These are phyloP conservation scores for Lasiommata megera DNA, from an alignment of 2,888 invertebrate species.

Conservation along the genomic window DNA sequence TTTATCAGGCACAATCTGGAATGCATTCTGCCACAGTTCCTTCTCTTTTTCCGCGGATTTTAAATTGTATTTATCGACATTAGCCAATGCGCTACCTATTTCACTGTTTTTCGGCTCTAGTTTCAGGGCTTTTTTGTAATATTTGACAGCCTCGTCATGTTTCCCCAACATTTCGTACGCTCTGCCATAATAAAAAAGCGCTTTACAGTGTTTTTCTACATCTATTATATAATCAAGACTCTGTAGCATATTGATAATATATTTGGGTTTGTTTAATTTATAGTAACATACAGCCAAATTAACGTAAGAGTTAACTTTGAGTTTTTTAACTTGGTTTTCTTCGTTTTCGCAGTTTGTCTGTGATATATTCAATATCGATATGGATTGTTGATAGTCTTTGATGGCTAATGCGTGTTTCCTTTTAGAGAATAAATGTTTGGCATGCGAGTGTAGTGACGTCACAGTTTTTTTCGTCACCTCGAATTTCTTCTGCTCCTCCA, in stretches of 20 bases:
- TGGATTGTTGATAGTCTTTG: constrained; percentile 58
- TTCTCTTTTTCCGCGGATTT: constrained; percentile 47
- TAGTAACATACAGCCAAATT: constrained; percentile 67
- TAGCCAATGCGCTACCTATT: constrained; percentile 54
- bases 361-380: constrained; percentile 51
- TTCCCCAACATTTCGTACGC: constrained; percentile 57
- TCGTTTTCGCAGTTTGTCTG: constrained; percentile 46
- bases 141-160: constrained; percentile 51
- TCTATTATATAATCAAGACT: constrained; percentile 54
- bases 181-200: constrained; percentile 58
- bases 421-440: constrained; percentile 51
- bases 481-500: constrained; percentile 58
- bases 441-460: constrained; percentile 51
- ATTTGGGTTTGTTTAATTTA: constrained; percentile 60
- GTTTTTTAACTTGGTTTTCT: constrained; percentile 45
- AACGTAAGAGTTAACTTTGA: constrained; percentile 53
- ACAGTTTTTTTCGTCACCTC: constrained; percentile 56
- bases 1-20: constrained; percentile 40
- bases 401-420: constrained; percentile 52
- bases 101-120: constrained; percentile 69
- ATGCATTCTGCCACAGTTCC: constrained; percentile 60
- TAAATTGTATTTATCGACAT: constrained; percentile 50
- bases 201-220: constrained; percentile 61
- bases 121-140: constrained; percentile 64
- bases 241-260: constrained; percentile 60